These are phyloP conservation scores for Micronisus gabar DNA, from an alignment of 2,113 vertebrate species.

Conservation along the genomic window DNA sequence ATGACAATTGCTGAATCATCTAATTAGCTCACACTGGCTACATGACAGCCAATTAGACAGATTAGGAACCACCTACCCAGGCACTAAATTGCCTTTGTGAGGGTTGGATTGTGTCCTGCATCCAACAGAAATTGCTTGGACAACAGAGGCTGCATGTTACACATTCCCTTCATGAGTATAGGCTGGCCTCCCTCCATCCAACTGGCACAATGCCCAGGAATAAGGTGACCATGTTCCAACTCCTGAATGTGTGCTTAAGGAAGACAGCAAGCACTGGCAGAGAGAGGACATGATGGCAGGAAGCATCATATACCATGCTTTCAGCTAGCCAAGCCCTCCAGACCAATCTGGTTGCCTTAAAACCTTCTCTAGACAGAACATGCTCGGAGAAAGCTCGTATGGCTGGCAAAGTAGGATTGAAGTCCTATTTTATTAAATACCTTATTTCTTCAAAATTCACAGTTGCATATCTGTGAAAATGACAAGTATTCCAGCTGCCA, in stretches of 20 bases:
- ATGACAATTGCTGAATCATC: constrained; percentile 56
- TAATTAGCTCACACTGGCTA: constrained; percentile 48
- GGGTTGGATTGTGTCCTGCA: not conserved
- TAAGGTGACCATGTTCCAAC: constrained; percentile 15
- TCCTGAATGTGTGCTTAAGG: not conserved
- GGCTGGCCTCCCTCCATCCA: constrained; percentile 6
- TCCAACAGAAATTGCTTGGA: constrained; percentile 41
- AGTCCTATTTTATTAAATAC: not conserved
- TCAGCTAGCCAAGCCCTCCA: not conserved
- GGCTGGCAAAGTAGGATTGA: not conserved
- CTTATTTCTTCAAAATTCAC: not conserved
- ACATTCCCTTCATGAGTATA: not conserved
- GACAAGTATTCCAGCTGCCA: not conserved
- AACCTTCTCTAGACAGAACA: not conserved
- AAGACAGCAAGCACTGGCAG: constrained; percentile 35
- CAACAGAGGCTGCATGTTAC: not conserved
- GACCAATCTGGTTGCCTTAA: not conserved
- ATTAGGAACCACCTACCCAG: constrained; percentile 52
- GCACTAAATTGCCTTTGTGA: constrained; percentile 34
- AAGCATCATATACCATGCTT: not conserved
- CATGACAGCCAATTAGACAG: constrained; percentile 44
- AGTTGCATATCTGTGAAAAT: not conserved
- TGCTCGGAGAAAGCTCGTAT: not conserved
- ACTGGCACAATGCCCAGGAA: not conserved
- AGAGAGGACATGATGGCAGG: not conserved